phyloP scores from a whole-genome alignment of 2,113 vertebrate species.

The Oophaga pumilio region DNA sequence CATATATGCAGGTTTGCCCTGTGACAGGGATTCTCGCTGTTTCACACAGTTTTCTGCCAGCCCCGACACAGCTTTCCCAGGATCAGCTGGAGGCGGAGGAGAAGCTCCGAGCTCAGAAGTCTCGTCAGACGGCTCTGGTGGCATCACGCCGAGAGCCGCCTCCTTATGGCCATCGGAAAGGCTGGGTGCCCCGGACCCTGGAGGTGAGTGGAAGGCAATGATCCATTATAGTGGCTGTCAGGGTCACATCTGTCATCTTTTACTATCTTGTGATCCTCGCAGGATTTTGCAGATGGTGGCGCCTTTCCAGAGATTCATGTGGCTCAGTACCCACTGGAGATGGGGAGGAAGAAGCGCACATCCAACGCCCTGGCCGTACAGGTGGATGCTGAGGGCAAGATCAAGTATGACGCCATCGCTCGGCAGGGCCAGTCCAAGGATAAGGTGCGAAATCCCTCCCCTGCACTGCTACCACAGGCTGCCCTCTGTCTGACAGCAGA shows the following conservation, averaged over 20 bases:
- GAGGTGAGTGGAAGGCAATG: conserved; percentile 74
- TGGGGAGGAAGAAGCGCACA: conserved; percentile 94
- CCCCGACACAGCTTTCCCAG: conserved; percentile 95
- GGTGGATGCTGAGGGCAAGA: conserved; percentile 95
- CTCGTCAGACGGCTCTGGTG: conserved; percentile 87
- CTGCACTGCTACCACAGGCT: too few species aligned
- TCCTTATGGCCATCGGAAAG: conserved; percentile 86
- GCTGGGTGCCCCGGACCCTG: conserved; percentile 86
- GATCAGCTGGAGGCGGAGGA: conserved; percentile 97
- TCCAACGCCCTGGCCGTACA: conserved; percentile 95
- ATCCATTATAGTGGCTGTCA: not conserved
- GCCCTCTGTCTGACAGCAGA: too few species aligned
- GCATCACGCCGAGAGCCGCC: conserved; percentile 89
- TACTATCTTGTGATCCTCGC: conserved; percentile 21
- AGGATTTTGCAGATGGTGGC: conserved; percentile 98
- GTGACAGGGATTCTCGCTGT: not conserved
- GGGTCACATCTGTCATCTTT: not conserved
- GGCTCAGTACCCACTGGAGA: conserved; percentile 96
- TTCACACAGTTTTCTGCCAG: conserved; percentile 79
- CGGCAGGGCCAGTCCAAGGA: conserved; percentile 94
- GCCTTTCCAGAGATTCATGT: conserved; percentile 97
- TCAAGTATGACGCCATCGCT: conserved; percentile 96
- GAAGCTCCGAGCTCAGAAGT: conserved; percentile 82
- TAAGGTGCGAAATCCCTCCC: conserved; percentile 76
- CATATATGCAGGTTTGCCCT: too few species aligned